phyloP scores from a whole-genome alignment of 1,140 invertebrate species.

The Zaprionus taronus region DNA sequence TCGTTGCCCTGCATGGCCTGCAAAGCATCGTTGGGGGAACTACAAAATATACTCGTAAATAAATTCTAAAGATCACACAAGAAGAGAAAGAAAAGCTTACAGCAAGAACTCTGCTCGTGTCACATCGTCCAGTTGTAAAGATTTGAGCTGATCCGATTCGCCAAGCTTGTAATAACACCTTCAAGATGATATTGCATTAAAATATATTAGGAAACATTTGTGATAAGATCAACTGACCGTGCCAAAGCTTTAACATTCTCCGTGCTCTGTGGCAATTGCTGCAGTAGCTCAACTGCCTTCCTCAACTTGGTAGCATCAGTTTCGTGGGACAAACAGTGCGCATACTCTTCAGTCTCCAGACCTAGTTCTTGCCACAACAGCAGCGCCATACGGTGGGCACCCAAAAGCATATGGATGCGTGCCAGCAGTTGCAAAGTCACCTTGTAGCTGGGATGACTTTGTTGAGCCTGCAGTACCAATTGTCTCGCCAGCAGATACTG shows the following conservation, averaged over 20 bases:
- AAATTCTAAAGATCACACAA: neutral
- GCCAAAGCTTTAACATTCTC: conserved; percentile 49
- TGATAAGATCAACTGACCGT: conserved; percentile 31
- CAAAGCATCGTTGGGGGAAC: conserved; percentile 84
- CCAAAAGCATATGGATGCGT: conserved; percentile 72
- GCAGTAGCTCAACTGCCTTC: conserved; percentile 47
- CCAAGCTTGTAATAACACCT: conserved; percentile 68
- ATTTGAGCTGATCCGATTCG: conserved; percentile 41
- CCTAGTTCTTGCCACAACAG: conserved; percentile 58
- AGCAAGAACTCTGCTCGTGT: conserved; percentile 62
- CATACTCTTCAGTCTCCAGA: conserved; percentile 39
- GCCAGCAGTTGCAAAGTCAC: conserved; percentile 61
- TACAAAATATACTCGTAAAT: conserved; percentile 23
- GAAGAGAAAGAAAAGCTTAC: conserved; percentile 35
- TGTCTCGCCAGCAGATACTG: conserved; percentile 86
- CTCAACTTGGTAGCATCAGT: conserved; percentile 36
- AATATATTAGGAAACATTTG: neutral
- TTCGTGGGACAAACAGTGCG: conserved; percentile 64
- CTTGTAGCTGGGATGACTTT: conserved; percentile 57
- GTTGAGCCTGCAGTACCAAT: conserved; percentile 80
- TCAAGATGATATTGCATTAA: neutral
- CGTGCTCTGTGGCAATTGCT: conserved; percentile 4
- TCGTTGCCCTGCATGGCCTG: conserved; percentile 85
- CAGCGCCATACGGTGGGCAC: conserved; percentile 75
- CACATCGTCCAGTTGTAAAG: conserved; percentile 48